Evolutionary conservation across 2,888 invertebrate species (phyloP).

Genomic region (Harpagoxenus sublaevis): DNA sequence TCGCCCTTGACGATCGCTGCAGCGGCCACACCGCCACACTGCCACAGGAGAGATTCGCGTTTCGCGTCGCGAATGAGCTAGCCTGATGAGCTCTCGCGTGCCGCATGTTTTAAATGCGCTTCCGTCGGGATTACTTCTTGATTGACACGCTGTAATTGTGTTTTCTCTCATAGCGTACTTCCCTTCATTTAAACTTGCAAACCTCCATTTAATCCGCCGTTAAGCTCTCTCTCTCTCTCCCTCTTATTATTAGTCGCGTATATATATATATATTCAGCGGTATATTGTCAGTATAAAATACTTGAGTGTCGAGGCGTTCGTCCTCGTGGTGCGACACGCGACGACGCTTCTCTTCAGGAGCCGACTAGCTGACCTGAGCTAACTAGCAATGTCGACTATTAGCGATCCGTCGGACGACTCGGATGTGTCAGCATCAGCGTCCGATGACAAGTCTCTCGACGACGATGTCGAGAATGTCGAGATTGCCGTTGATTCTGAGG

Average conservation of each 20-base stretch:
- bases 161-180: neutral
- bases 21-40: too few relatives aligned
- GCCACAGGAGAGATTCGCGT: neutral
- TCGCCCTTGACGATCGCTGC: neutral
- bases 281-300: too few relatives aligned
- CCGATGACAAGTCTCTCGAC: neutral
- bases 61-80: neutral
- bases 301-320: too few relatives aligned
- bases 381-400: too few relatives aligned
- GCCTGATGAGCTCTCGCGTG: neutral
- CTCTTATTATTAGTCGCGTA: too few relatives aligned
- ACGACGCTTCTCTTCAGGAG: too few relatives aligned
- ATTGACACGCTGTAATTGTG: slow-evolving; percentile 15
- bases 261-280: too few relatives aligned
- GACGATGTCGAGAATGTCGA: neutral
- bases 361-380: too few relatives aligned
- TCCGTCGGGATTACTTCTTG: neutral
- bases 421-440: too few relatives aligned
- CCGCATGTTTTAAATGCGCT: neutral
- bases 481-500: neutral
- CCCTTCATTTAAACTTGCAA: neutral
- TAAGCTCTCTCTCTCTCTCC: too few relatives aligned
- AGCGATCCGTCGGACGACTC: neutral
- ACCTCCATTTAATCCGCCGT: too few relatives aligned
- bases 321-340: too few relatives aligned